Evolutionary conservation across 2,113 vertebrate genomes (phyloP), one percentile per base, ranked within the genome.

Genomic region (Strigops habroptila): DNA sequence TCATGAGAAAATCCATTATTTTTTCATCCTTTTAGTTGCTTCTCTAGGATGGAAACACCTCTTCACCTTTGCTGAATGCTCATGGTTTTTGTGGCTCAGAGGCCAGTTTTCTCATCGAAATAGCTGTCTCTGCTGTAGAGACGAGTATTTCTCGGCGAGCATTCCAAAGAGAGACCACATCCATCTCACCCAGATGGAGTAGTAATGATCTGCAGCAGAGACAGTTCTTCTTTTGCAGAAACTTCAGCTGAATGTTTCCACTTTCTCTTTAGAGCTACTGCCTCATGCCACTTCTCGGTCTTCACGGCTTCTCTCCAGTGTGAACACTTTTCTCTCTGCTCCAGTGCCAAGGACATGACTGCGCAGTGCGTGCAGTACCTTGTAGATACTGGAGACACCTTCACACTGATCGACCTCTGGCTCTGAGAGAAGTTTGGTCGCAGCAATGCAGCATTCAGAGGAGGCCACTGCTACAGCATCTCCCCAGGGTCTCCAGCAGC

Each of bases 361-460:
- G 37, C 0, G 0, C 16, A 57, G 23, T 8, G 43, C 6, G 0
- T 39, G 31, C 18, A 25, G 49, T 14, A 55, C 43, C 37, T 70
- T 82, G 33, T 24, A 31, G 37, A 23, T 17, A 17, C 12, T 6
- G 37, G 51, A 52, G 33, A 48, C 21, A 48, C 8, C 33, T 52
- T 65, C 51, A 31, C 37, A 35, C 24, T 2, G 1, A 23, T 12
- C 0, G 5, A 16, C 27, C 43, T 46, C 84, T 31, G n/a, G 7
- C 28, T 71, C 49, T 14, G 39, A 22, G 48, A 55, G 35, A 76
- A 57, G 25, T 17, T 31, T 31, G 8, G 4, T 30, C 1, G 2
- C 57, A 70, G 77, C 49, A 31, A 31, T 0, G 0, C 0, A 1
- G 14, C 24, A 12, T 27, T 59, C 65, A 48, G 64, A 48, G 0